Evolutionary conservation across 2,797 vertebrate genomes (phyloP).

Genomic region (Allochrocebus solatus): DNA sequence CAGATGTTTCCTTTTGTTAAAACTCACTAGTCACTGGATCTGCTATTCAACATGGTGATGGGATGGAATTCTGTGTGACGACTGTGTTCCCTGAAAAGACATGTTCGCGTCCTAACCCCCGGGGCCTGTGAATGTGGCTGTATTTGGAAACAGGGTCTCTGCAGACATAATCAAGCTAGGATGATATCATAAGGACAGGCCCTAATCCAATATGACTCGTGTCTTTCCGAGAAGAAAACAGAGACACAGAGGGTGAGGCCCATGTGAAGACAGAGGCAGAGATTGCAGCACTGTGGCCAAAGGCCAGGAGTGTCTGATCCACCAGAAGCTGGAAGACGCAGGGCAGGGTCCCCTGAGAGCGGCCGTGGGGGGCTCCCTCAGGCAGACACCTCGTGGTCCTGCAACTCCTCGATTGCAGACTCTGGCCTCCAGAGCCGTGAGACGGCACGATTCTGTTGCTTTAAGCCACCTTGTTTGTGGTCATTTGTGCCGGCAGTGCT

Average conservation of each 20-base stretch:
- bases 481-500: not conserved
- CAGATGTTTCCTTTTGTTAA: not conserved
- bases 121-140: not conserved
- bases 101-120: too few species aligned
- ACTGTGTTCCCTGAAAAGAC: too few species aligned
- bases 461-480: not conserved
- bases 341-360: not conserved
- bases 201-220: not conserved
- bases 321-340: not conserved
- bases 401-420: not conserved
- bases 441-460: not conserved
- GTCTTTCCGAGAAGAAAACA: not conserved
- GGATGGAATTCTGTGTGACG: not conserved
- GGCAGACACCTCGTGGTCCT: not conserved
- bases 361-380: not conserved
- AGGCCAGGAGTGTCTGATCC: not conserved
- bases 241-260: not conserved
- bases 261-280: not conserved
- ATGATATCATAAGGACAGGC: not conserved
- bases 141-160: not conserved
- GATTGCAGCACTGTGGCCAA: too few species aligned
- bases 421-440: not conserved
- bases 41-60: not conserved
- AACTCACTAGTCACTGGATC: not conserved
- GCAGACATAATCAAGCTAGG: not conserved